These are phyloP conservation scores for Cheilosia vernalis DNA, from an alignment of 2,888 invertebrate species.

Conservation along the genomic window DNA sequence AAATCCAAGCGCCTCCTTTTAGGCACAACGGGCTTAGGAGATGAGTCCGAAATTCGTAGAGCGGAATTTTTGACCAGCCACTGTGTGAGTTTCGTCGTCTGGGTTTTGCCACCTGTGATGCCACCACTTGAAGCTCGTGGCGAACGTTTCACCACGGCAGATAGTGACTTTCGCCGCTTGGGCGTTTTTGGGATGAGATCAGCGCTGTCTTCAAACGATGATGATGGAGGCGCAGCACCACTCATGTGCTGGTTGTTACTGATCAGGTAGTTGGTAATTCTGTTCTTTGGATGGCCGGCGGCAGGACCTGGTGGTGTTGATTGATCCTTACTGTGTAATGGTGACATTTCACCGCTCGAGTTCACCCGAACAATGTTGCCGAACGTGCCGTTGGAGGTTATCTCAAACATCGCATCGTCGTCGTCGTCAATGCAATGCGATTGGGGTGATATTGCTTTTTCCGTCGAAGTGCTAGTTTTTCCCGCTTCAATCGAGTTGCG, in stretches of 20 bases:
- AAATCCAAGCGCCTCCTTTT: conserved; percentile 76
- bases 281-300: conserved; percentile 63
- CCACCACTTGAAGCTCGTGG: conserved; percentile 19
- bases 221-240: conserved; percentile 16
- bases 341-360: conserved; percentile 80
- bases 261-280: conserved; percentile 82
- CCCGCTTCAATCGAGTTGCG: conserved; percentile 27
- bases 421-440: conserved; percentile 54
- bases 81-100: conserved; percentile 81
- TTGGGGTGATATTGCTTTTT: conserved; percentile 27
- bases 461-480: conserved; percentile 34
- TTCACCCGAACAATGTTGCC: conserved; percentile 80
- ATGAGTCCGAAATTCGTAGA: conserved; percentile 40
- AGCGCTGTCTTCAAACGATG: conserved; percentile 37
- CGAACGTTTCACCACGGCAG: conserved; percentile 55
- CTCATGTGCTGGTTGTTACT: conserved; percentile 60
- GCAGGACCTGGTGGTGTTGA: conserved; percentile 56
- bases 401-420: conserved; percentile 82
- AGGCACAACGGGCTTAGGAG: conserved; percentile 26
- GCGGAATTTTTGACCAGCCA: conserved; percentile 79
- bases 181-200: conserved; percentile 79
- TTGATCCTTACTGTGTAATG: conserved; percentile 77
- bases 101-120: conserved; percentile 55
- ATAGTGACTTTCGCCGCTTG: conserved; percentile 77
- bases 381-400: conserved; percentile 81